These are phyloP conservation scores for Perognathus longimembris DNA, from an alignment of 2,113 vertebrate genomes.

Conservation along the genomic window DNA sequence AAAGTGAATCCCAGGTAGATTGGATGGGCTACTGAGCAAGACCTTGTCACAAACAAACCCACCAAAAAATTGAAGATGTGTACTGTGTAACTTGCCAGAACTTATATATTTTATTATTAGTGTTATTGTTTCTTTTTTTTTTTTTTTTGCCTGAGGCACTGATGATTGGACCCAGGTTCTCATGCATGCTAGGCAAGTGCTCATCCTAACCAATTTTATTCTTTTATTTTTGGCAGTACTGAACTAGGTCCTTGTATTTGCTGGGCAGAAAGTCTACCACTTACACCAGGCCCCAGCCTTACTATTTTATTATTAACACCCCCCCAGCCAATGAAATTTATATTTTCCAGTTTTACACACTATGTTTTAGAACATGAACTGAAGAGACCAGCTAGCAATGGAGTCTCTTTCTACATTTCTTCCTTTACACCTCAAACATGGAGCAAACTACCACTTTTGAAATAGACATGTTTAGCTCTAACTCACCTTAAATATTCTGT, in stretches of 20 bases:
- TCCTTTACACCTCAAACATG: background rate
- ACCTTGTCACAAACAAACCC: background rate
- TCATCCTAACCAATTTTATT: background rate
- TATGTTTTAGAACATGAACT: background rate
- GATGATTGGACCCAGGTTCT: background rate
- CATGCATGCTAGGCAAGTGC: background rate
- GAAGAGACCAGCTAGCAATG: constrained; percentile 35
- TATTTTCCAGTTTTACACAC: constrained; percentile 27
- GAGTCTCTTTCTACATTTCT: background rate
- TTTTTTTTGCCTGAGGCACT: no score
- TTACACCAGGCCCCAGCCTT: no score
- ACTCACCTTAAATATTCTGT: background rate
- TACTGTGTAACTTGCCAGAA: background rate
- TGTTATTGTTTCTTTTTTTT: background rate
- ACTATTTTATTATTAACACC: background rate
- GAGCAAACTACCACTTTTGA: background rate
- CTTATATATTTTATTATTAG: background rate
- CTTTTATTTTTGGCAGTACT: background rate
- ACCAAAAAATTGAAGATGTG: background rate
- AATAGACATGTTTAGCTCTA: constrained; percentile 20
- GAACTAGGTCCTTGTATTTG: background rate
- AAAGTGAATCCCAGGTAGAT: background rate
- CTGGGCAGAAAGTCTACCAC: no score
- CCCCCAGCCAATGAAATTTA: background rate
- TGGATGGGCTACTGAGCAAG: background rate